phyloP scores from a whole-genome alignment of 2,797 vertebrate genomes.

The Pelochelys cantorii region DNA sequence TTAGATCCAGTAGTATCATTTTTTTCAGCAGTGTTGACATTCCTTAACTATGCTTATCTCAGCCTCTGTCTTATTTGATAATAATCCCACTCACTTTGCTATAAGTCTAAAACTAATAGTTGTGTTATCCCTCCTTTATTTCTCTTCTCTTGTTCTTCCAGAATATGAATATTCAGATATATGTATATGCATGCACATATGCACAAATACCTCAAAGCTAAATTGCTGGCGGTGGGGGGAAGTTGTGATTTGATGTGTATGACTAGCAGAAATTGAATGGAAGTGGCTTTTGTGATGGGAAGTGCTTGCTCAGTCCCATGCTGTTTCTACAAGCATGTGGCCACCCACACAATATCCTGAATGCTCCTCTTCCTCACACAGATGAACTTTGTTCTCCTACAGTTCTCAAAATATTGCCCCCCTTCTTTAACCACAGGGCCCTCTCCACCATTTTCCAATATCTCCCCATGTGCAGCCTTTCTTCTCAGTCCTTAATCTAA shows the following conservation, averaged over 20 bases:
- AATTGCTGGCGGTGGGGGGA: background rate
- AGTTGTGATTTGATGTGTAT: background rate
- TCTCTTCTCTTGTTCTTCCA: background rate
- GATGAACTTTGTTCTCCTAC: background rate
- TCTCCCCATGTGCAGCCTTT: background rate
- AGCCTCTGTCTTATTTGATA: background rate
- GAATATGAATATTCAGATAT: background rate
- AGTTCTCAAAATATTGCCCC: background rate
- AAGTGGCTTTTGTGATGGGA: background rate
- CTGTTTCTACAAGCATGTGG: background rate
- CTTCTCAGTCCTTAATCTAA: background rate
- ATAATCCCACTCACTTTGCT: background rate
- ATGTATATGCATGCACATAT: fast-evolving
- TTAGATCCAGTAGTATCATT: background rate
- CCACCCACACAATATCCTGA: background rate
- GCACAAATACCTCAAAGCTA: background rate
- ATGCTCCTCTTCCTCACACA: background rate
- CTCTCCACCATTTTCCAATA: background rate
- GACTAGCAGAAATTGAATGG: background rate
- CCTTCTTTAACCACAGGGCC: background rate
- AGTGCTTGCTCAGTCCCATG: background rate
- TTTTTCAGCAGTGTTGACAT: background rate
- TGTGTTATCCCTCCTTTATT: background rate
- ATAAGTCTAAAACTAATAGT: background rate
- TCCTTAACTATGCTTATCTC: background rate